These are phyloP conservation scores for Elaphurus davidianus DNA, from an alignment of 2,113 vertebrate species.

Conservation along the genomic window DNA sequence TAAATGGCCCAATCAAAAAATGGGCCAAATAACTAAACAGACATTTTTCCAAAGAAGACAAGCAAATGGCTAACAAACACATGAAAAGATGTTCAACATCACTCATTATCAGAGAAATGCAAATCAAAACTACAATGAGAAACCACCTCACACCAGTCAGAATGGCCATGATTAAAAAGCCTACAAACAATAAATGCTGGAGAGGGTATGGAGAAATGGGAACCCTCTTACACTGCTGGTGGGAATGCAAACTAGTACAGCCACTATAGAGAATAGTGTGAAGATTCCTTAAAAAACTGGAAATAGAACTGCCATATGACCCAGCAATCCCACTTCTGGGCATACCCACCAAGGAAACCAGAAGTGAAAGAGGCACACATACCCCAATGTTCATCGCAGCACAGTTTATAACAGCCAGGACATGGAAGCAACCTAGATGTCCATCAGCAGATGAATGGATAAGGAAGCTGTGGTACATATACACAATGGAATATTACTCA, in stretches of 20 bases:
- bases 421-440: background rate
- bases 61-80: background rate
- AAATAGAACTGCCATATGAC: background rate
- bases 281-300: background rate
- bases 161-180: background rate
- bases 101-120: background rate
- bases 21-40: background rate
- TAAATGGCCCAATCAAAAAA: background rate
- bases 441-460: background rate
- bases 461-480: background rate
- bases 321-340: background rate
- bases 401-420: background rate
- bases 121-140: background rate
- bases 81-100: background rate
- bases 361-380: fast-evolving
- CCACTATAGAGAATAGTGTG: background rate
- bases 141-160: background rate
- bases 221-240: background rate
- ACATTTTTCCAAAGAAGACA: background rate
- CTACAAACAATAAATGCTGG: background rate
- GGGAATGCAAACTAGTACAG: background rate
- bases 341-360: background rate
- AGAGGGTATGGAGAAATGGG: background rate
- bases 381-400: background rate
- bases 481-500: background rate